Conservation (phyloP, 2,888 invertebrate species). For the Leucoptera coffeella region DNA sequence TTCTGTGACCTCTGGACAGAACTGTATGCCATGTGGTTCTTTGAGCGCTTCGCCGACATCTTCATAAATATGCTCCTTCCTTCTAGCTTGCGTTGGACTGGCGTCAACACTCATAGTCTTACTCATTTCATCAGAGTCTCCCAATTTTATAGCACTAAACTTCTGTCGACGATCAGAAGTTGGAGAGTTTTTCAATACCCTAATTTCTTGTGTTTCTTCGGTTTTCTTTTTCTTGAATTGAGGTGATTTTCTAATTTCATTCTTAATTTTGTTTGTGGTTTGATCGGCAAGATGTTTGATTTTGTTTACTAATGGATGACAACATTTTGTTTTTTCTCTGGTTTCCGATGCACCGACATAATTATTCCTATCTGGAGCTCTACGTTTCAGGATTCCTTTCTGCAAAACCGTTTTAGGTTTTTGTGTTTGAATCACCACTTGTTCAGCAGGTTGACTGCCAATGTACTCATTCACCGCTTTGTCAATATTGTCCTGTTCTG, state of each 20-base stretch:
- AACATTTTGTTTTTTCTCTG: slow-evolving; percentile 46
- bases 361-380: slow-evolving; percentile 26
- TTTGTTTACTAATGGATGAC: slow-evolving; percentile 60
- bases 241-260: slow-evolving; percentile 33
- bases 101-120: slow-evolving; percentile 29
- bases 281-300: slow-evolving; percentile 59
- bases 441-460: slow-evolving; percentile 25
- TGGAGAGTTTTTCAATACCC: slow-evolving; percentile 56
- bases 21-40: slow-evolving; percentile 40
- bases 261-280: slow-evolving; percentile 42
- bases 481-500: slow-evolving; percentile 20
- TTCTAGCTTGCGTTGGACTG: slow-evolving; percentile 41
- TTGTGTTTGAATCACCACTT: slow-evolving; percentile 16
- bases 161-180: slow-evolving; percentile 51
- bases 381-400: slow-evolving; percentile 50
- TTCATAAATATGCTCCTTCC: slow-evolving; percentile 58
- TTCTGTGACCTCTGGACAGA: slow-evolving; percentile 33
- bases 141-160: slow-evolving; percentile 41
- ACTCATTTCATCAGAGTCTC: slow-evolving; percentile 45
- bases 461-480: slow-evolving; percentile 12
- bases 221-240: slow-evolving; percentile 36
- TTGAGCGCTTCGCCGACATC: slow-evolving; percentile 46
- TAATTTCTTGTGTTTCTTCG: slow-evolving; percentile 53
- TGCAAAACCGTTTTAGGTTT: slow-evolving; percentile 36
- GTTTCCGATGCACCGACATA: slow-evolving; percentile 37